Evolutionary conservation across 2,888 invertebrate species (phyloP).

Genomic region (Bedellia somnulentella): DNA sequence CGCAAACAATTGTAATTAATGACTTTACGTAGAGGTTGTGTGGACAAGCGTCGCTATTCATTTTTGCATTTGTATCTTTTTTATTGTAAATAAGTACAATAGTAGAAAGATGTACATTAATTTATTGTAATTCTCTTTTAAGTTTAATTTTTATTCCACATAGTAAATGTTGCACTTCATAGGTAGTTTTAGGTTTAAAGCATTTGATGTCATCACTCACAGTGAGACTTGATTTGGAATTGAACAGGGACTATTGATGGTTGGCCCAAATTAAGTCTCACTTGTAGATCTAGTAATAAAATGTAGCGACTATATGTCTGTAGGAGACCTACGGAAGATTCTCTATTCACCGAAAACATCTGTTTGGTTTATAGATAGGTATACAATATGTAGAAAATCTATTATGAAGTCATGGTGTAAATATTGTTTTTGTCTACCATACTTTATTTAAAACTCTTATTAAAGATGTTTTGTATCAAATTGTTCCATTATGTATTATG

Average conservation of each 20-base stretch:
- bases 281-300: too few relatives aligned
- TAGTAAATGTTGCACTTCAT: conserved; percentile 56
- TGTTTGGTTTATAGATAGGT: conserved; percentile 54
- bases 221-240: too few relatives aligned
- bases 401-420: conserved; percentile 44
- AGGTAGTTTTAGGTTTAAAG: conserved; percentile 21
- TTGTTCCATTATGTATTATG: too few relatives aligned
- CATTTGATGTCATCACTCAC: too few relatives aligned
- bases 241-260: too few relatives aligned
- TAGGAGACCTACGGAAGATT: conserved; percentile 41
- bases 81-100: conserved; percentile 57
- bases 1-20: too few relatives aligned
- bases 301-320: conserved; percentile 45
- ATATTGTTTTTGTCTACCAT: conserved; percentile 59
- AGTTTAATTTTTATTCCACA: conserved; percentile 47
- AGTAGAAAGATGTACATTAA: conserved; percentile 35
- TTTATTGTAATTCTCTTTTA: conserved; percentile 54
- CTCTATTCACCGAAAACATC: conserved; percentile 35
- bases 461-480: too few relatives aligned
- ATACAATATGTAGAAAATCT: conserved; percentile 50
- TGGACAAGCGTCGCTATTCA: too few relatives aligned
- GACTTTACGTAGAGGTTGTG: too few relatives aligned
- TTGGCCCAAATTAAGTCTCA: too few relatives aligned
- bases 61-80: too few relatives aligned
- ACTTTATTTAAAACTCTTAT: too few relatives aligned